These are phyloP conservation scores for Eriosoma lanigerum DNA, from an alignment of 1,140 invertebrate species.

Conservation along the genomic window DNA sequence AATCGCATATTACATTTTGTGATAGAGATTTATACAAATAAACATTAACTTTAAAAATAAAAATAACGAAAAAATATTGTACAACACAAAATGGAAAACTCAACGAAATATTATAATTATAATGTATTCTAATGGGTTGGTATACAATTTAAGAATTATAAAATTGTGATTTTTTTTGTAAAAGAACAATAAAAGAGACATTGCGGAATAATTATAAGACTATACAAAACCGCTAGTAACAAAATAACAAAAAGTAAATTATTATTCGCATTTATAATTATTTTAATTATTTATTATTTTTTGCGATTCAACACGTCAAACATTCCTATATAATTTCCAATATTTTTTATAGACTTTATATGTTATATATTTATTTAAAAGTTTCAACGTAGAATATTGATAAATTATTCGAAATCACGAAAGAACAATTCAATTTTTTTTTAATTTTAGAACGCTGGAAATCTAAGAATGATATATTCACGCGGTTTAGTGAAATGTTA, in stretches of 20 bases:
- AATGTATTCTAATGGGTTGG: background rate
- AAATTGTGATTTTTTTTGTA: background rate
- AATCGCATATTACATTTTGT: slow-evolving; percentile 38
- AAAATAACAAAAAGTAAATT: background rate
- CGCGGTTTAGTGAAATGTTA: background rate
- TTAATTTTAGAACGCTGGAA: background rate
- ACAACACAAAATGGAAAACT: background rate
- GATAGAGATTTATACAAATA: slow-evolving; percentile 34
- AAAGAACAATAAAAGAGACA: slow-evolving; percentile 3
- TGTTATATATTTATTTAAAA: background rate
- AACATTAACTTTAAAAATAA: slow-evolving; percentile 27
- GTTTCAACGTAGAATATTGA: background rate
- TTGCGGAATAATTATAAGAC: slow-evolving; percentile 13
- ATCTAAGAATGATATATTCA: slow-evolving; percentile 2
- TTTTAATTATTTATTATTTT: background rate
- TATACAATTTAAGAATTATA: slow-evolving; percentile 21
- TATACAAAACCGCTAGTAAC: slow-evolving; percentile 21
- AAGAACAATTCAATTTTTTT: background rate
- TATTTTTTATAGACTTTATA: background rate
- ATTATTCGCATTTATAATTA: background rate
- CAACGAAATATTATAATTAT: background rate
- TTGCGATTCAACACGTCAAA: background rate
- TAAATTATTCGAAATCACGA: background rate
- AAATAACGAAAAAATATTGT: slow-evolving; percentile 13
- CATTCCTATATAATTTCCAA: background rate